A percentile compares a stretch with the other conserved stretches of the same genome.
Evolutionary conservation across 1,140 invertebrate genomes (phyloP).

Genomic region (Watersipora subatra): DNA sequence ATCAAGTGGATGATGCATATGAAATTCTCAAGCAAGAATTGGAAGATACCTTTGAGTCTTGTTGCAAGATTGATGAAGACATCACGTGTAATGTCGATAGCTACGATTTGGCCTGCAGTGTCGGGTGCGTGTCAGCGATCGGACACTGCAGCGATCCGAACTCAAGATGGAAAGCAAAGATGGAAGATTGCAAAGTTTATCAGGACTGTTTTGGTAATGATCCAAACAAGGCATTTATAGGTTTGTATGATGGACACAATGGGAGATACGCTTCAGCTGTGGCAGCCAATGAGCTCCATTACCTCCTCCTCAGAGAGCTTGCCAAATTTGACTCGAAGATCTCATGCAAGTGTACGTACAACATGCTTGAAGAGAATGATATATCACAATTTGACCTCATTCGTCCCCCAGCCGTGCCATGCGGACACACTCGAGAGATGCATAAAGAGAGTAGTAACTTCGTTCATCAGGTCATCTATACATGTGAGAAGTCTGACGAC

Average conservation of each 20-base stretch:
- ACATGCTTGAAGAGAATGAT: conserved; percentile 7
- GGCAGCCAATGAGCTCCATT: conserved; percentile 27
- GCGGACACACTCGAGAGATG: conserved; percentile 6
- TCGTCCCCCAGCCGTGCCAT: neutral
- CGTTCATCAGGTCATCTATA: conserved; percentile 27
- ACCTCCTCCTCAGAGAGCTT: conserved; percentile 30
- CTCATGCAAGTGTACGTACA: conserved; percentile 16
- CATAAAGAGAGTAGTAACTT: conserved; percentile 26
- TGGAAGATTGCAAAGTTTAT: conserved; percentile 32
- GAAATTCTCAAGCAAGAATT: conserved; percentile 30
- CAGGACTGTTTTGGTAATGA: conserved; percentile 36
- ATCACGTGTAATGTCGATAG: conserved; percentile 19
- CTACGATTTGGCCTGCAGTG: conserved; percentile 23
- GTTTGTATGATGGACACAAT: conserved; percentile 34
- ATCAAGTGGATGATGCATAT: conserved; percentile 29
- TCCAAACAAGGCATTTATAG: conserved; percentile 30
- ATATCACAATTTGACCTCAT: neutral
- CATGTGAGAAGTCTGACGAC: conserved; percentile 19
- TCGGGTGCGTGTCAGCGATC: conserved; percentile 23
- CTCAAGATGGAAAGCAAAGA: conserved; percentile 27
- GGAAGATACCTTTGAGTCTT: conserved; percentile 20
- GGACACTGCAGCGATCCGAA: conserved; percentile 28
- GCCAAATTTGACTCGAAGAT: conserved; percentile 26
- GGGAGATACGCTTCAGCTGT: conserved; percentile 30
- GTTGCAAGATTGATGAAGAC: conserved; percentile 13